phyloP scores from a whole-genome alignment of 2,113 vertebrate genomes.

The Burhinus bistriatus region DNA sequence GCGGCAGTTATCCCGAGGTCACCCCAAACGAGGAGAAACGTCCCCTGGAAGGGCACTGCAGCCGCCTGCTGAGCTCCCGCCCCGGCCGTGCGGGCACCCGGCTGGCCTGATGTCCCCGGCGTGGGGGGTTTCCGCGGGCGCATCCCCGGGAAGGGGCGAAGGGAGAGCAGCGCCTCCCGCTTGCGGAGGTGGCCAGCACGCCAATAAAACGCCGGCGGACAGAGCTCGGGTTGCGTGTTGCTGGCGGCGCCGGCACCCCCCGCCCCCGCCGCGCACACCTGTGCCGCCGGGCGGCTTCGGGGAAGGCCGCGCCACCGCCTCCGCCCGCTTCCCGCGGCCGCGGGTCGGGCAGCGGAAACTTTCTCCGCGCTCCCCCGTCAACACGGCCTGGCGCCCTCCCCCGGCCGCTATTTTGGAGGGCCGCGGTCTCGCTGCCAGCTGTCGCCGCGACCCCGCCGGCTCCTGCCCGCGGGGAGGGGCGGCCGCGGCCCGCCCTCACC shows the following conservation, averaged over 20 bases:
- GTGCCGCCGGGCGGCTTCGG: neutral
- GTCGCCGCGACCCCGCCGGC: neutral
- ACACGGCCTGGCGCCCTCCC: neutral
- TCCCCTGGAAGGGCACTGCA: no score
- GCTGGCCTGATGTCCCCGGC: accelerated
- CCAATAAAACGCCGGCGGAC: neutral
- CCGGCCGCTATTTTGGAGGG: slow-evolving; percentile 18
- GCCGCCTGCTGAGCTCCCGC: neutral
- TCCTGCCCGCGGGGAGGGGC: neutral
- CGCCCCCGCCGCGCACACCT: neutral
- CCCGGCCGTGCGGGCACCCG: neutral
- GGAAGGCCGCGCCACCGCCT: neutral
- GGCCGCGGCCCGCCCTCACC: neutral
- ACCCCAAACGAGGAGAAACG: neutral
- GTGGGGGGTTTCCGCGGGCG: neutral
- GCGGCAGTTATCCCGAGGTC: accelerated
- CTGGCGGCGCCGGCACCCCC: no score
- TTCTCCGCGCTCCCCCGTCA: neutral
- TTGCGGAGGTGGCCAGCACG: no score
- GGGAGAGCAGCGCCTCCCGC: neutral
- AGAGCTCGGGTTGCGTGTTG: neutral
- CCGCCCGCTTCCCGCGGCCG: neutral
- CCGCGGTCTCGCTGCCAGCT: neutral
- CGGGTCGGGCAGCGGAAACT: neutral
- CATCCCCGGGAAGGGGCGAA: neutral